Base-by-base conservation (phyloP, 92 coral and sea anemone genomes). In the Actinostola sp. region DNA sequence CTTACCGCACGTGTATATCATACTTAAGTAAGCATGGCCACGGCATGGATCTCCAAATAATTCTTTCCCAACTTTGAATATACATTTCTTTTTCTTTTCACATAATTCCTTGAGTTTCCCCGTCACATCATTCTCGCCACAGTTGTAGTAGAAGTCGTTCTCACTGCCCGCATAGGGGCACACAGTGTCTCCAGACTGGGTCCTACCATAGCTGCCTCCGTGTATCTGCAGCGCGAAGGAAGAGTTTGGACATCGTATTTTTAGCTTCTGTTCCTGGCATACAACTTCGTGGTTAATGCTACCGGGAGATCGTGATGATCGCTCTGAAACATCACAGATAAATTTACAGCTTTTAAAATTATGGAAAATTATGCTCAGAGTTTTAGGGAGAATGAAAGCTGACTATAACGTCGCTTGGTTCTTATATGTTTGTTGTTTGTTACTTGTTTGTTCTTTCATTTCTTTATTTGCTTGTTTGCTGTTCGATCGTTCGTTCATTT, bases 151-250 rank as follows among this genome's bases (percentile, higher is more conserved):
- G 5, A 72, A 27, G 63, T 80, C 85, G 36, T 59, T 16, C 23
- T 82, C 42, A 0, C 48, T 60, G 14, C 63, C 89, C 0, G 0
- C 4, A 61, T 90, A 87, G 1, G 80, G 89, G 45, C 98, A 93
- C 17, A 93, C 53, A 28, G 57, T 64, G 45, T 56, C 44, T 44
- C 96, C 93, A 0, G 86, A 49, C 35, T 63, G 25, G 3, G 69
- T 56, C 46, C 98, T 84, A 44, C 98, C 98, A 72, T 87, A 93
- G 13, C 26, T 34, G 13, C 88, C 98, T 12, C 89, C 39, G 68
- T 49, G 41, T 31, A 93, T 87, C 10, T 41, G 30, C 71, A 93
- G 69, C n/a, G 66, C 89, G 63, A 62, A 73, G 16, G 92, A 86
- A 3, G 84, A 29, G 88, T 89, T 87, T n/a, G 17, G 52, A 46